A percentile compares a stretch with the other conserved stretches of the same genome.
Conservation (phyloP, 1,140 invertebrate genomes). For the Gyrodactylus bullatarudis region DNA sequence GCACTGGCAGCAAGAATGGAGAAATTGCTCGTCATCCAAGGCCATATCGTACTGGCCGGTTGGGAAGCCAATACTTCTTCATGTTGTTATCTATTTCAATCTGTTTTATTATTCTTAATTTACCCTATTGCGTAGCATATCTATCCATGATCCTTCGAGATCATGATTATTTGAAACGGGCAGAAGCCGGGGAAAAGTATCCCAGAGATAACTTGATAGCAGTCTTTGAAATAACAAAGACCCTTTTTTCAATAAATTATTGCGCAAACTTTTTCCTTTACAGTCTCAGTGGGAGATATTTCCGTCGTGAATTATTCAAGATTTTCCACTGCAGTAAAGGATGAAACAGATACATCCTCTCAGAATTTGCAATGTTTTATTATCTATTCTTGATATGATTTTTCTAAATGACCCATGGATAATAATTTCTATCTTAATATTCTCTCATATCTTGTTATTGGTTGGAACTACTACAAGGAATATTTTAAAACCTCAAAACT, state of each 20-base stretch:
- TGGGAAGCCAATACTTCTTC: constrained; percentile 9
- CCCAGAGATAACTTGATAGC: not conserved
- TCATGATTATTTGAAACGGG: not conserved
- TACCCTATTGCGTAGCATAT: constrained; percentile 12
- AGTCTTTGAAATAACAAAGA: constrained; percentile 12
- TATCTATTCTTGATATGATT: not conserved
- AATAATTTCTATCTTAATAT: not conserved
- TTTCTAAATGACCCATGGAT: too few relatives aligned
- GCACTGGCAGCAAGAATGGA: not conserved
- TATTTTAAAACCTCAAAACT: not conserved
- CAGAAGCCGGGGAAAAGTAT: not conserved
- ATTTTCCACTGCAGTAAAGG: not conserved
- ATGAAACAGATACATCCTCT: not conserved
- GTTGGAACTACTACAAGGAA: too few relatives aligned
- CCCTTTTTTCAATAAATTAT: constrained; percentile 16
- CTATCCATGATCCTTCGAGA: not conserved
- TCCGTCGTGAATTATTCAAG: constrained; percentile 11
- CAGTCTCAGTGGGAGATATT: constrained; percentile 14
- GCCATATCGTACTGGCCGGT: not conserved
- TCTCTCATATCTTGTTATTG: too few relatives aligned
- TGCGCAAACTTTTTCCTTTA: constrained; percentile 17
- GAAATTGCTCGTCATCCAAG: not conserved
- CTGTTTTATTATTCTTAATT: constrained; percentile 9
- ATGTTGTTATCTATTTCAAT: constrained; percentile 13
- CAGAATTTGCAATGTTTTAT: not conserved